These are phyloP conservation scores for Paradoxurus hermaphroditus DNA, from an alignment of 2,113 vertebrate species.

Conservation along the genomic window DNA sequence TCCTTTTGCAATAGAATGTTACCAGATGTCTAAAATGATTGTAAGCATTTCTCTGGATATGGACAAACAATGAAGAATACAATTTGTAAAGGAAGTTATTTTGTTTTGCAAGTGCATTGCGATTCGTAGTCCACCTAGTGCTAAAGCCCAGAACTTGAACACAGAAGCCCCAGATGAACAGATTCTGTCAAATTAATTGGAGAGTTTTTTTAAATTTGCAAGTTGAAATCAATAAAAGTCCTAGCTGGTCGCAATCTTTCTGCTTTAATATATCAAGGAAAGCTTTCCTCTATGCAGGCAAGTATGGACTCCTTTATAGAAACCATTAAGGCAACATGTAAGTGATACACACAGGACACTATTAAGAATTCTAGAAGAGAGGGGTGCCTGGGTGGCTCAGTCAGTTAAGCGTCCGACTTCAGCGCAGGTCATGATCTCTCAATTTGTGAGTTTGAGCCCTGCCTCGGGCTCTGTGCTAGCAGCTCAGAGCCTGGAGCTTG, in stretches of 20 bases:
- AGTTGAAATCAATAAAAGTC: constrained; percentile 74
- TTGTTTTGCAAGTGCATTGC: constrained; percentile 32
- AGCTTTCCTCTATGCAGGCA: not conserved
- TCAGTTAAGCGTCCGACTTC: no score
- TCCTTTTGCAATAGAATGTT: not conserved
- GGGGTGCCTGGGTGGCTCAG: no score
- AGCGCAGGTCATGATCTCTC: no score
- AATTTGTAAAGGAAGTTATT: constrained; percentile 21
- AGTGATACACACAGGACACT: not conserved
- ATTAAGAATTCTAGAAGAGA: not conserved
- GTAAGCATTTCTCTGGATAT: constrained; percentile 8
- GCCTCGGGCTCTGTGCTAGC: no score
- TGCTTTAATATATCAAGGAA: not conserved
- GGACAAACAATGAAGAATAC: not conserved
- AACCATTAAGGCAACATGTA: not conserved
- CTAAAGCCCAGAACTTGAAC: constrained; percentile 73
- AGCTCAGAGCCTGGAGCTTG: no score
- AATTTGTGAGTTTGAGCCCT: no score
- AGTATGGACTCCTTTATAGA: not conserved
- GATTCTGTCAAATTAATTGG: constrained; percentile 61
- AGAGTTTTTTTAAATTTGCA: constrained; percentile 61
- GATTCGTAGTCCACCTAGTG: constrained; percentile 21
- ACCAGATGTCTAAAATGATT: not conserved
- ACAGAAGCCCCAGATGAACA: not conserved
- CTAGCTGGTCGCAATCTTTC: constrained; percentile 55